phyloP scores from a whole-genome alignment of 2,888 invertebrate species.

The Helicoverpa assulta region DNA sequence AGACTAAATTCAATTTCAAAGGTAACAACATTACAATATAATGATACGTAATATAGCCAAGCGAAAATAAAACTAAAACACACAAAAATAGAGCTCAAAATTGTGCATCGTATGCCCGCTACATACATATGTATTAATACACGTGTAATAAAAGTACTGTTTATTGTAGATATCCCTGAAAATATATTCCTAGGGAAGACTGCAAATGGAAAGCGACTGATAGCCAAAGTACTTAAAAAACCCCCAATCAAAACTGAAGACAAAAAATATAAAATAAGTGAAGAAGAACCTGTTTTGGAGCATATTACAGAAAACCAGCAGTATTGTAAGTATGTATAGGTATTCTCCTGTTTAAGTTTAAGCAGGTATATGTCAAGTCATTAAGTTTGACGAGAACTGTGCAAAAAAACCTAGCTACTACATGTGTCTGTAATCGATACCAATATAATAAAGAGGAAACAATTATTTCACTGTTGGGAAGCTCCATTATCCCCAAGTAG shows the following conservation, averaged over 20 bases:
- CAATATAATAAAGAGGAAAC: too few species aligned
- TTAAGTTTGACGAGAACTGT: too few species aligned
- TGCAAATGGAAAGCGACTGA: slow-evolving; percentile 78
- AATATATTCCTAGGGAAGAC: slow-evolving; percentile 83
- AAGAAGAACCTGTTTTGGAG: background rate
- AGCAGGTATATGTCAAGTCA: too few species aligned
- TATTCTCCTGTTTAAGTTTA: background rate
- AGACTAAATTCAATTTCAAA: slow-evolving; percentile 78
- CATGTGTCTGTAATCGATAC: too few species aligned
- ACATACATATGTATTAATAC: too few species aligned
- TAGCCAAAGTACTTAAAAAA: slow-evolving; percentile 75
- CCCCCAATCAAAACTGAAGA: slow-evolving; percentile 25
- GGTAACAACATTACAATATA: slow-evolving; percentile 60
- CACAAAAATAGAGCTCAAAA: background rate
- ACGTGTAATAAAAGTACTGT: too few species aligned
- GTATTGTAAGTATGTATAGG: background rate
- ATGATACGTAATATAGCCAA: too few species aligned
- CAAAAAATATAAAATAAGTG: background rate
- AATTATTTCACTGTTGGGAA: too few species aligned
- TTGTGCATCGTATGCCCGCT: too few species aligned
- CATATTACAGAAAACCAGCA: slow-evolving; percentile 6
- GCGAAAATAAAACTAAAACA: background rate
- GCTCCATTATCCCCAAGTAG: too few species aligned
- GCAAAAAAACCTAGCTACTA: too few species aligned
- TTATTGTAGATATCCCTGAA: slow-evolving; percentile 81